phyloP scores from a whole-genome alignment of 1,140 invertebrate genomes.

The Alviniconcha marisindica region DNA sequence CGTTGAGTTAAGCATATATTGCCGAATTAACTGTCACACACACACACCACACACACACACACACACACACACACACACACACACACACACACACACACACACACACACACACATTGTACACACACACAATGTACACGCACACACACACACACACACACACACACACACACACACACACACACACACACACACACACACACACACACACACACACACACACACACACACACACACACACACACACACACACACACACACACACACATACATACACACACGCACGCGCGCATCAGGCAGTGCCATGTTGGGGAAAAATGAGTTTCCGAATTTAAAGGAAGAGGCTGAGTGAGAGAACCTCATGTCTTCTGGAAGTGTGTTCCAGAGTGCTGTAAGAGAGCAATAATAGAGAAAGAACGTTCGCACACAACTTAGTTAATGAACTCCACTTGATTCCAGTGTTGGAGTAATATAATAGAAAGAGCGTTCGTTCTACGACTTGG shows the following conservation, averaged over 20 bases:
- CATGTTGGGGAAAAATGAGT: neutral
- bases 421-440: neutral
- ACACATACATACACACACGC: neutral
- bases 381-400: neutral
- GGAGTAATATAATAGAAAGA: too few species aligned
- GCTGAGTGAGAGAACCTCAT: neutral
- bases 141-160: slow-evolving; percentile 11
- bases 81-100: too few species aligned
- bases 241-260: slow-evolving; percentile 1
- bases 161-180: neutral
- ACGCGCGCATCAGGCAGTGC: neutral
- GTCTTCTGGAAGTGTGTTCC: neutral
- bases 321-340: neutral
- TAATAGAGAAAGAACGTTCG: neutral
- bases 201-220: neutral
- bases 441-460: too few species aligned
- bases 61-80: too few species aligned
- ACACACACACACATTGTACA: too few species aligned
- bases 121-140: neutral
- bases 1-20: neutral
- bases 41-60: neutral
- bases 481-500: too few species aligned
- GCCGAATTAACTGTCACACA: neutral
- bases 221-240: neutral
- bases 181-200: neutral